These are phyloP conservation scores for Tinamus major DNA, from an alignment of 2,797 vertebrate genomes.

Conservation along the genomic window DNA sequence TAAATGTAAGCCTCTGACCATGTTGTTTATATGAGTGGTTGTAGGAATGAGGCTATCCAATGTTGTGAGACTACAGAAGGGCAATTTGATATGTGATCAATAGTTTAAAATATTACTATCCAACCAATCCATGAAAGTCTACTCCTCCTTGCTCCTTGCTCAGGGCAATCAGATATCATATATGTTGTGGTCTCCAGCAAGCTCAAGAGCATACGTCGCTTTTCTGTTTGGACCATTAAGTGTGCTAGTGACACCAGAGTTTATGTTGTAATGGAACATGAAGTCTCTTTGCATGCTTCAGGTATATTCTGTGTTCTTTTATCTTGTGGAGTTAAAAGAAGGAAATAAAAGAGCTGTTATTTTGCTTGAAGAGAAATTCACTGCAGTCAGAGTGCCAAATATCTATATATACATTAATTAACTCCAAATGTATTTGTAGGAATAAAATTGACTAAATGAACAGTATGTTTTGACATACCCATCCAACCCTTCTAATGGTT, in stretches of 20 bases:
- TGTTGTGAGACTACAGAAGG: background rate
- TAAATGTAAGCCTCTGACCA: background rate
- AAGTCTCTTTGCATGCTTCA: background rate
- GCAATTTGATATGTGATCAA: background rate
- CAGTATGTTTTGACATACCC: background rate
- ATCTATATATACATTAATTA: background rate
- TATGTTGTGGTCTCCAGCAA: background rate
- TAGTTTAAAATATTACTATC: background rate
- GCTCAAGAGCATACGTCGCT: constrained; percentile 5
- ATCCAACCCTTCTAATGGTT: background rate
- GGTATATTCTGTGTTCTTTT: constrained; percentile 14
- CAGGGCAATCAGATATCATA: background rate
- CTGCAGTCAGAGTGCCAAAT: background rate
- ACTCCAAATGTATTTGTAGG: constrained; percentile 36
- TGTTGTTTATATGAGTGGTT: background rate
- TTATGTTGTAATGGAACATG: background rate
- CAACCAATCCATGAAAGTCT: background rate
- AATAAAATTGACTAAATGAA: constrained; percentile 23
- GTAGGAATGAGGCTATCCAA: background rate
- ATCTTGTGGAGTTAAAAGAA: background rate
- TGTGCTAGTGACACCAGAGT: constrained; percentile 17
- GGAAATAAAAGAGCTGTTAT: constrained; percentile 34
- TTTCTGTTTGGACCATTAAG: constrained; percentile 23
- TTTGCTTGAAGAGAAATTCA: constrained; percentile 42
- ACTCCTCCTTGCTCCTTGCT: background rate